Percentiles rank a stretch among this genome's conserved stretches.
Evolutionary conservation across 2,113 vertebrate species (phyloP).

Genomic region (Penelope pileata): DNA sequence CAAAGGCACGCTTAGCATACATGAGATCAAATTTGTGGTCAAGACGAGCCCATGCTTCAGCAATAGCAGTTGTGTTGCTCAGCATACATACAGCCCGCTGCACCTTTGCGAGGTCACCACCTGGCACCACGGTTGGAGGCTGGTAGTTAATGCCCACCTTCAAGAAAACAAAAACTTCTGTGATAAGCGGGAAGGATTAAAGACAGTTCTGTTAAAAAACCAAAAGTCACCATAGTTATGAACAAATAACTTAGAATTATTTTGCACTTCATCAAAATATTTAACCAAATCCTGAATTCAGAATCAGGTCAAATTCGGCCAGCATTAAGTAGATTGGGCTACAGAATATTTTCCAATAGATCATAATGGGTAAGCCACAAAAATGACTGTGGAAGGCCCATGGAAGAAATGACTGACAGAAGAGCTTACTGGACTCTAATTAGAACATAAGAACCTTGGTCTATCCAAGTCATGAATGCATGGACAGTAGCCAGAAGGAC

Average conservation of each 20-base stretch:
- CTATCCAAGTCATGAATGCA: background rate
- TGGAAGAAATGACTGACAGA: too few relatives aligned
- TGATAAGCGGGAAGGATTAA: background rate
- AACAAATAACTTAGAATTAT: background rate
- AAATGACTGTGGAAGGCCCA: background rate
- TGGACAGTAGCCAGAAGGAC: background rate
- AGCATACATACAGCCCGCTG: slow-evolving; percentile 78
- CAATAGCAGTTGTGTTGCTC: slow-evolving; percentile 77
- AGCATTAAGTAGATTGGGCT: background rate
- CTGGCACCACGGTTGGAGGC: slow-evolving; percentile 75
- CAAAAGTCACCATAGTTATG: background rate
- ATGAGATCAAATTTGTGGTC: slow-evolving; percentile 79
- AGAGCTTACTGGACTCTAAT: background rate
- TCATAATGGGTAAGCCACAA: background rate
- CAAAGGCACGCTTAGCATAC: slow-evolving; percentile 78
- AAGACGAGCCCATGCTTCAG: slow-evolving; percentile 75
- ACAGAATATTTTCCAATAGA: background rate
- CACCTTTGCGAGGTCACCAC: slow-evolving; percentile 80
- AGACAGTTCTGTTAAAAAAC: background rate
- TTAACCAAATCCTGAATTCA: background rate
- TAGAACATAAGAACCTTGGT: background rate
- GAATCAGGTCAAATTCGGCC: background rate
- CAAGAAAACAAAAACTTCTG: background rate
- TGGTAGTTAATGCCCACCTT: slow-evolving; percentile 82
- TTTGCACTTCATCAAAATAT: background rate